A percentile compares a stretch with the other conserved stretches of the same genome.
Evolutionary conservation across 2,888 invertebrate genomes (phyloP).

Genomic region (Trichogramma dendrolimi): DNA sequence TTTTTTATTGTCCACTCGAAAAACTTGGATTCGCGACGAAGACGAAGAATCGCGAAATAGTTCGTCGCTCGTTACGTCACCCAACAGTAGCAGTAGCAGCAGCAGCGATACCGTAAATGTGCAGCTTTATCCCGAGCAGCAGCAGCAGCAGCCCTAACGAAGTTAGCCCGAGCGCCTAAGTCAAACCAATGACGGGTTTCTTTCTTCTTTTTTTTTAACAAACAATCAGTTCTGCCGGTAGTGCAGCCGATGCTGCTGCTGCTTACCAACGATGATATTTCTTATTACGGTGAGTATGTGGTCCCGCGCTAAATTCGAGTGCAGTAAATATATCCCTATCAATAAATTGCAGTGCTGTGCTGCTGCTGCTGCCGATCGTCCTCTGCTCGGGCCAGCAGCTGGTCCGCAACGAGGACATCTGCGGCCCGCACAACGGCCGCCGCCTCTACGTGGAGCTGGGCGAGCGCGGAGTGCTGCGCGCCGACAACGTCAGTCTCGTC

Average conservation of each 20-base stretch:
- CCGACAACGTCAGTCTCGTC: constrained; percentile 44
- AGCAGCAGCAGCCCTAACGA: constrained; percentile 36
- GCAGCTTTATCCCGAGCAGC: constrained; percentile 33
- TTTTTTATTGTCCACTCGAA: too few relatives aligned
- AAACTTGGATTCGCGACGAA: background rate
- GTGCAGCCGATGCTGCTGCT: constrained; percentile 36
- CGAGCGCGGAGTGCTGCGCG: constrained; percentile 47
- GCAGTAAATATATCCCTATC: background rate
- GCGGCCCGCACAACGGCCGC: constrained; percentile 49
- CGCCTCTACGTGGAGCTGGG: constrained; percentile 50
- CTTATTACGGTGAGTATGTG: background rate
- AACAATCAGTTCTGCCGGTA: constrained; percentile 30
- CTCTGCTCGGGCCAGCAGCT: background rate
- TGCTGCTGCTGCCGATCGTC: background rate
- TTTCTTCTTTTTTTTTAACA: background rate
- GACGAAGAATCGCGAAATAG: background rate
- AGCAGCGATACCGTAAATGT: constrained; percentile 43
- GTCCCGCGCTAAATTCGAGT: background rate
- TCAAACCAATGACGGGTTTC: constrained; percentile 42
- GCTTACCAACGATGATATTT: constrained; percentile 33
- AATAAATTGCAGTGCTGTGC: constrained; percentile 25
- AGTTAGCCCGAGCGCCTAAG: constrained; percentile 32
- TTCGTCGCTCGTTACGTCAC: too few relatives aligned
- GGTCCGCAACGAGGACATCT: constrained; percentile 49
- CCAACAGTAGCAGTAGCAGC: too few relatives aligned